phyloP scores from a whole-genome alignment of 2,113 vertebrate species.

The Myotis brandtii region DNA sequence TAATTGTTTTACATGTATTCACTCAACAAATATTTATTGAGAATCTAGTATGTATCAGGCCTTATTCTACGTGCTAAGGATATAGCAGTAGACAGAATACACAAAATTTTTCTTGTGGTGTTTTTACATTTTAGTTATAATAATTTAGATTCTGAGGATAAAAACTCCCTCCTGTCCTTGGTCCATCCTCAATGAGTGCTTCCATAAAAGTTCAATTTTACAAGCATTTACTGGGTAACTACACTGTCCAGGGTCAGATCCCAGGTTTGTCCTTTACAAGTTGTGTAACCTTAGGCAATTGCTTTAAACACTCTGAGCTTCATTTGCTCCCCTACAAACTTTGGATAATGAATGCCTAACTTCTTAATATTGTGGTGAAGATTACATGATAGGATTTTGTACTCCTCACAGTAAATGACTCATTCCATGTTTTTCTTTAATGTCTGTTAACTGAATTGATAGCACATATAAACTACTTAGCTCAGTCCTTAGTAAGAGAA shows the following conservation, averaged over 20 bases:
- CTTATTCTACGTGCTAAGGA: not conserved
- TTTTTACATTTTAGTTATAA: conserved; percentile 11
- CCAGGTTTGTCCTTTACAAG: not conserved
- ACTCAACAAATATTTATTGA: conserved; percentile 13
- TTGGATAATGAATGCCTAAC: not conserved
- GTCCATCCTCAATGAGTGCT: not conserved
- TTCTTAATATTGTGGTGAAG: not conserved
- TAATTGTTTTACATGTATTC: not conserved
- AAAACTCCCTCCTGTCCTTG: not conserved
- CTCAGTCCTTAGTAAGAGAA: not conserved
- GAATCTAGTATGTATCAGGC: not conserved
- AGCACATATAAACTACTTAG: not conserved
- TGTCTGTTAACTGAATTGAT: not conserved
- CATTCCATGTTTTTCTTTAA: not conserved
- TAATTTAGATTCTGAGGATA: not conserved
- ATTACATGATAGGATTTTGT: not conserved
- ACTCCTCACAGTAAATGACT: conserved; percentile 35
- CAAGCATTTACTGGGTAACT: not conserved
- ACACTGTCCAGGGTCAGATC: not conserved
- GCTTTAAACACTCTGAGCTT: not conserved
- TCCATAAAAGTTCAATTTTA: not conserved
- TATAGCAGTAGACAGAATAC: not conserved
- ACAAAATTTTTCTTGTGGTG: not conserved
- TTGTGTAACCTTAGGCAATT: not conserved
- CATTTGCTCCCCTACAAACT: not conserved